phyloP scores from a whole-genome alignment of 2,797 vertebrate species.

The Enteromius thamalakanensis region DNA sequence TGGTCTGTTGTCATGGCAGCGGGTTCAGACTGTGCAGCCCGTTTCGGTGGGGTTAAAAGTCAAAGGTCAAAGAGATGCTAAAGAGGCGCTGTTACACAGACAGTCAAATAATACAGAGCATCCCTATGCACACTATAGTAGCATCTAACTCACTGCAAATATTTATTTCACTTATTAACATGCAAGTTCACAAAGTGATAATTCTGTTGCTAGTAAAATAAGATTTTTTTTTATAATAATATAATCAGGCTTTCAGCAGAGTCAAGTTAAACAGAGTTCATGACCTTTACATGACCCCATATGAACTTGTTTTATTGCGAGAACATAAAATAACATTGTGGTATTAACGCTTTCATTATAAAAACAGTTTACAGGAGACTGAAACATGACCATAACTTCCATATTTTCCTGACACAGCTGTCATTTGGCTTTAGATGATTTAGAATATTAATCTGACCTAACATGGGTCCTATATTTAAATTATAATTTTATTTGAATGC shows the following conservation, averaged over 20 bases:
- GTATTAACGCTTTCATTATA: neutral
- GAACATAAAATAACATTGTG: constrained; percentile 16
- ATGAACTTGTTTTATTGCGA: constrained; percentile 82
- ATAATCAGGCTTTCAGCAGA: neutral
- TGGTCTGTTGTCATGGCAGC: constrained; percentile 62
- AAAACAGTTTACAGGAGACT: neutral
- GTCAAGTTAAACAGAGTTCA: constrained; percentile 71
- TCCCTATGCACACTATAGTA: neutral
- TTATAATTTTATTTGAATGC: neutral
- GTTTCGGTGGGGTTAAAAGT: constrained; percentile 66
- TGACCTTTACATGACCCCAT: constrained; percentile 89
- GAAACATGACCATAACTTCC: neutral
- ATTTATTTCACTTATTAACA: neutral
- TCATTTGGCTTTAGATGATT: neutral
- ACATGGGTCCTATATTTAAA: neutral
- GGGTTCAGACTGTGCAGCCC: constrained; percentile 42
- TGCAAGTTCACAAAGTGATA: neutral
- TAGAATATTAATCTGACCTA: neutral
- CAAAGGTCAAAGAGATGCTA: constrained; percentile 70
- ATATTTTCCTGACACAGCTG: neutral
- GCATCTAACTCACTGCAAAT: neutral
- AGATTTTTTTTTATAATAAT: too few species aligned
- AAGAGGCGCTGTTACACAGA: constrained; percentile 21
- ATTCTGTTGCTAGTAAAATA: neutral
- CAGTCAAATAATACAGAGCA: constrained; percentile 26